Evolutionary conservation across 2,797 vertebrate species (phyloP).

Genomic region (Hephaestus fuliginosus): DNA sequence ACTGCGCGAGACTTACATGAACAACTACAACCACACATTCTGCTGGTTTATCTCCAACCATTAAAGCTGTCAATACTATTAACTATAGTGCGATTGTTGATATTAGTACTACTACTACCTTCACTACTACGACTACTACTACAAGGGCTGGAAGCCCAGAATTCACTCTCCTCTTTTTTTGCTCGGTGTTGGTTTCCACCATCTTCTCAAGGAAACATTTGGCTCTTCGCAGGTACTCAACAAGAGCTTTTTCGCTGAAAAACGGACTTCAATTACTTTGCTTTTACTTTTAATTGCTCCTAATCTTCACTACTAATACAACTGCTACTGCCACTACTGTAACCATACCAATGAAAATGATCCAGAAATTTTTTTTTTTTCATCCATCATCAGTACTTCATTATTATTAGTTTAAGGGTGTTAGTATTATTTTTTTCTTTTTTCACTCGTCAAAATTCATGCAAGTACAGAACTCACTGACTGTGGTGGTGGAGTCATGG

Average conservation of each 20-base stretch:
- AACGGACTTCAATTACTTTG: neutral
- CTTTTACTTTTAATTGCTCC: neutral
- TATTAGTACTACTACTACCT: neutral
- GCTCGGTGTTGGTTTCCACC: too few species aligned
- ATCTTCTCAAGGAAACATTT: too few species aligned
- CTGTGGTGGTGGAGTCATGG: neutral
- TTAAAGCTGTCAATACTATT: neutral
- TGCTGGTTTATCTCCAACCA: neutral
- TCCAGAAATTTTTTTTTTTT: neutral
- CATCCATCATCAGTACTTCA: constrained; percentile 1
- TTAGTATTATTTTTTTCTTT: neutral
- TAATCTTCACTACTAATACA: neutral
- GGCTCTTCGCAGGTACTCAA: too few species aligned
- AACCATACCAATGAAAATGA: neutral
- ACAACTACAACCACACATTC: neutral
- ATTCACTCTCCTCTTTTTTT: too few species aligned
- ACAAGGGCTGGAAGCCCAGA: neutral
- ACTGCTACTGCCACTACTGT: neutral
- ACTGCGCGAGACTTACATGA: too few species aligned
- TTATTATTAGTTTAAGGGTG: neutral
- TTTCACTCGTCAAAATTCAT: constrained; percentile 1
- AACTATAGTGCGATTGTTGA: neutral
- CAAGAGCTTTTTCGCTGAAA: too few species aligned
- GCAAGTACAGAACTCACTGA: constrained; percentile 43
- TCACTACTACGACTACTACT: neutral